phyloP scores from a whole-genome alignment of 2,888 invertebrate species.

The Ophion ventricosus region DNA sequence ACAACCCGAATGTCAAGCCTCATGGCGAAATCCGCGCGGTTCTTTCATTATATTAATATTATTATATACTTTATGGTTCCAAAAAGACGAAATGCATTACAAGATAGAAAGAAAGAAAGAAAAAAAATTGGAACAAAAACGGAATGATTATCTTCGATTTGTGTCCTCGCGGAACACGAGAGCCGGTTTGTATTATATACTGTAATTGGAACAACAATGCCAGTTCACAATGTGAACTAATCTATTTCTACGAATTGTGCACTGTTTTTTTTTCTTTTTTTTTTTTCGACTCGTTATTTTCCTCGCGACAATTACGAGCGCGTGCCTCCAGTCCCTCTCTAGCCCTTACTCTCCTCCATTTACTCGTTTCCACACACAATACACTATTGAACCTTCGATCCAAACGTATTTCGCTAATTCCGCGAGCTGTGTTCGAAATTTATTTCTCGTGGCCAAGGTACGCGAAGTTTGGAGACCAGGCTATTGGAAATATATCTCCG shows the following conservation, averaged over 20 bases:
- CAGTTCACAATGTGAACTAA: conserved; percentile 62
- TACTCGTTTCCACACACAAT: conserved; percentile 43
- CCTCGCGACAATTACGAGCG: conserved; percentile 29
- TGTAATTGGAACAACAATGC: conserved; percentile 63
- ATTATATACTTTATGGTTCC: conserved; percentile 64
- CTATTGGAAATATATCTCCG: conserved; percentile 33
- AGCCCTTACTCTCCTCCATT: conserved; percentile 11
- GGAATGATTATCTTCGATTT: conserved; percentile 60
- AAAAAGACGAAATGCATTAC: conserved; percentile 55
- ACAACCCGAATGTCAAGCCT: conserved; percentile 5
- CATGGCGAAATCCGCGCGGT: conserved; percentile 68
- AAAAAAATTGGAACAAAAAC: conserved; percentile 41
- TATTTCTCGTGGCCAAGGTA: conserved; percentile 32
- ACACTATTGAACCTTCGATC: conserved; percentile 69
- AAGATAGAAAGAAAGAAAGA: conserved; percentile 49
- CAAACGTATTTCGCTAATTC: conserved; percentile 60
- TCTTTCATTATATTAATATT: conserved; percentile 69
- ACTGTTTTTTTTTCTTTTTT: conserved; percentile 48
- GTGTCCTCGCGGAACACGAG: conserved; percentile 63
- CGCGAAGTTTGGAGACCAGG: conserved; percentile 14
- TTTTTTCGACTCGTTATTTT: conserved; percentile 48
- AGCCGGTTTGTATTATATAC: conserved; percentile 65
- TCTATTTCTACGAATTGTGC: conserved; percentile 61
- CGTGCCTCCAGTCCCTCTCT: conserved; percentile 29
- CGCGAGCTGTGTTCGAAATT: conserved; percentile 41